A percentile compares a stretch with the other conserved stretches of the same genome.
phyloP scores from a whole-genome alignment of 2,113 vertebrate species.

The Proterorhinus semilunaris region DNA sequence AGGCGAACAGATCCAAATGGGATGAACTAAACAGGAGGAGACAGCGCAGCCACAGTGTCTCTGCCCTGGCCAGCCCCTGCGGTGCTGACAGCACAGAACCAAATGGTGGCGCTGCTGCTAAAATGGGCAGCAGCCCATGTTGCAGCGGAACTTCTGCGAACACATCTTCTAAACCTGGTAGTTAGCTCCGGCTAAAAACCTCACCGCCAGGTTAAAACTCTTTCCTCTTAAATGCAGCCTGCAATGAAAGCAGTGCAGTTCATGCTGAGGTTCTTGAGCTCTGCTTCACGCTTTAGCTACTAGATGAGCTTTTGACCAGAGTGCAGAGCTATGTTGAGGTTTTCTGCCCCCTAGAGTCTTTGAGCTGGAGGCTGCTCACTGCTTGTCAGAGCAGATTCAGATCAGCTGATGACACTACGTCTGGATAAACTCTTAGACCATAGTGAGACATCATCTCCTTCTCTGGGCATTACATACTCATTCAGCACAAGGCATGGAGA shows the following conservation, averaged over 20 bases:
- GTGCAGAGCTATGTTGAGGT: conserved; percentile 37
- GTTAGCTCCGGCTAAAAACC: conserved; percentile 57
- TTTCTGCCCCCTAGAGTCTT: conserved; percentile 43
- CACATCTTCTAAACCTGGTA: conserved; percentile 51
- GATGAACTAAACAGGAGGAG: conserved; percentile 88
- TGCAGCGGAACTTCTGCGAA: conserved; percentile 31
- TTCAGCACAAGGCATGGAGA: conserved; percentile 38
- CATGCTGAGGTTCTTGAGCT: conserved; percentile 71
- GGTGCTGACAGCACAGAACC: conserved; percentile 44
- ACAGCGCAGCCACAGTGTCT: conserved; percentile 69
- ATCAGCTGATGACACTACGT: conserved; percentile 48
- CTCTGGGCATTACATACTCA: conserved; percentile 45
- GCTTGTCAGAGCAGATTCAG: conserved; percentile 44
- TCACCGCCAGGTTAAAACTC: conserved; percentile 18
- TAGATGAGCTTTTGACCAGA: conserved; percentile 59
- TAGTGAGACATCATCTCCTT: conserved; percentile 50
- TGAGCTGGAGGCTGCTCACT: conserved; percentile 44
- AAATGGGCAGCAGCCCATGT: conserved; percentile 52
- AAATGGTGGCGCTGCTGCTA: conserved; percentile 32
- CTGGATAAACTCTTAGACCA: conserved; percentile 46
- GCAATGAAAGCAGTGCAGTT: conserved; percentile 61
- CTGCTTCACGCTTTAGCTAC: conserved; percentile 70
- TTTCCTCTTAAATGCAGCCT: conserved; percentile 57
- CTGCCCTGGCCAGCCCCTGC: conserved; percentile 40
- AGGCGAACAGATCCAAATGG: conserved; percentile 88